Base-by-base conservation (phyloP, 2,888 invertebrate genomes). In the Griposia aprilina region DNA sequence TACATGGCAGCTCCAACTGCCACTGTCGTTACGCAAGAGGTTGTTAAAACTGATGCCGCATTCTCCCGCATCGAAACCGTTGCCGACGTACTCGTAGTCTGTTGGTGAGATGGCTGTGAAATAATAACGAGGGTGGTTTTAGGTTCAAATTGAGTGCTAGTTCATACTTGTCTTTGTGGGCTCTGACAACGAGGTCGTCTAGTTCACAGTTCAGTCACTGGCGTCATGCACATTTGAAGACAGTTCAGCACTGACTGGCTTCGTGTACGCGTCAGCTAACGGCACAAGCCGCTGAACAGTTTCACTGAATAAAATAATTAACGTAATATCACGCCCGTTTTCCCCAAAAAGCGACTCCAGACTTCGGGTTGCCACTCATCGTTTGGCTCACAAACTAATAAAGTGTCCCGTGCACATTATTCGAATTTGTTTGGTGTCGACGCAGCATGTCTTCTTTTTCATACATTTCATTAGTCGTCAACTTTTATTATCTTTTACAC, bases 11-110 rank as follows among this genome's bases (percentile, higher is more conserved):
- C 91, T 93, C 96, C 96, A 97, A 0, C 15, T 2, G 0, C 96
- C 96, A 4, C 87, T 87, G 83, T 95, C 95, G 30, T 80, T 81
- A 23, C 0, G 55, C 2, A 60, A 63, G 45, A 95, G 86, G 17
- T 83, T 81, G 0, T 85, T 81, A 88, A 96, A 93, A 48, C 91
- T 88, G 65, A 94, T 86, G 6, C 95, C 94, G 74, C 96, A 96
- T 67, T 96, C 96, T 1, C 96, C 96, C 0, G 96, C 94, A n/a
- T 94, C 94, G 30, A 96, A 90, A 0, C 96, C 96, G 1, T 92
- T 92, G 11, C 96, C 96, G 0, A 92, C 88, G 88, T 96, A 96
- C 78, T 91, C 90, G 74, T 90, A 85, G 41, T 78, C 63, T 5
- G 85, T 60, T 0, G 91, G 83, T 8, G 90, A 83, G 59, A 88